Conservation (phyloP, 1,140 invertebrate genomes). For the Acyrthosiphon pisum region DNA sequence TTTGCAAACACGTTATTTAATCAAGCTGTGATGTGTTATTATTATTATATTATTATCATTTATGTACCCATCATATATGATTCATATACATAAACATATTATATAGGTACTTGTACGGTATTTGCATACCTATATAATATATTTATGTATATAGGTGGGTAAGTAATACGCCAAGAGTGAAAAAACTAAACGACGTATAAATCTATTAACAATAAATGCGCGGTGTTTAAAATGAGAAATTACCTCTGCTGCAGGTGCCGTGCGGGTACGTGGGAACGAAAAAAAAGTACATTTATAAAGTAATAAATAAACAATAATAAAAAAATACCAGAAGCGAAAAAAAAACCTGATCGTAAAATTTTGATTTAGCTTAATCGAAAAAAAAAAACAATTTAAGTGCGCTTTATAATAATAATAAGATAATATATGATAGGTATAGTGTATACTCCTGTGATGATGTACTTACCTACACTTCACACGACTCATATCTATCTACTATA, state of each 20-base stretch:
- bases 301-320: not conserved
- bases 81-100: not conserved
- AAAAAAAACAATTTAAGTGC: not conserved
- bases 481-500: not conserved
- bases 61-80: not conserved
- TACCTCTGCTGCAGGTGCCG: not conserved
- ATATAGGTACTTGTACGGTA: not conserved
- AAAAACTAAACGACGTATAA: not conserved
- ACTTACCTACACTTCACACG: not conserved
- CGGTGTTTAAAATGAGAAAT: constrained; percentile 5
- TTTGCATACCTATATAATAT: not conserved
- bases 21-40: not conserved
- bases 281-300: not conserved
- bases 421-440: not conserved
- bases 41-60: not conserved
- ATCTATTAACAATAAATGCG: constrained; percentile 9
- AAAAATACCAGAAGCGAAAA: not conserved
- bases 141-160: not conserved
- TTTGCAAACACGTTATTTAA: not conserved
- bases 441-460: not conserved
- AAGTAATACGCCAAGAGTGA: not conserved
- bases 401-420: not conserved
- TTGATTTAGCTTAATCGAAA: not conserved
- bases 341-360: not conserved
- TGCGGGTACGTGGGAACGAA: not conserved